Conservation (phyloP, 2,113 vertebrate species). For the Epinephelus moara region DNA sequence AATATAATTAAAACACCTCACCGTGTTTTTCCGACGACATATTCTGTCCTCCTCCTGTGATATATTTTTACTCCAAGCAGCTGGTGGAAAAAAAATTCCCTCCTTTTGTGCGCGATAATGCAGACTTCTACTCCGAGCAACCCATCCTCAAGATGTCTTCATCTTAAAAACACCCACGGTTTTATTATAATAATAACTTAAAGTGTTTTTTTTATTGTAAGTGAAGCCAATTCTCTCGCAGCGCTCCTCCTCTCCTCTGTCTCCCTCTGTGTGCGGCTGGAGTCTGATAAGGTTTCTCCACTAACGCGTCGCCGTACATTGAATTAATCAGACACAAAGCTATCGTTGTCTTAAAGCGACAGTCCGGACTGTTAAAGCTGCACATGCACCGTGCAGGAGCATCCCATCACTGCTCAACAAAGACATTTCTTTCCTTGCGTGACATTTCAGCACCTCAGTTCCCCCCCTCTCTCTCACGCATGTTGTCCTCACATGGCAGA, state of each 20-base stretch:
- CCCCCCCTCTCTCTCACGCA: not conserved
- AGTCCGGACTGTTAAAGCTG: conserved; percentile 25
- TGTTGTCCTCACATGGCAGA: not conserved
- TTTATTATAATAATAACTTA: conserved; percentile 16
- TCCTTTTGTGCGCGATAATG: conserved; percentile 38
- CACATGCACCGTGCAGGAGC: conserved; percentile 35
- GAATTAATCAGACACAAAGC: conserved; percentile 81
- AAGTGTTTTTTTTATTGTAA: not conserved
- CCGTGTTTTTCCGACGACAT: conserved; percentile 88
- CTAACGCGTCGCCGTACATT: conserved; percentile 78
- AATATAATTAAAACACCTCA: conserved; percentile 61
- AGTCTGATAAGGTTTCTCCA: conserved; percentile 73
- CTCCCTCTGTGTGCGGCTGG: conserved; percentile 16
- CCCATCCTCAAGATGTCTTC: conserved; percentile 75
- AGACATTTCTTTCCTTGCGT: conserved; percentile 10
- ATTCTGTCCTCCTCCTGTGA: conserved; percentile 50
- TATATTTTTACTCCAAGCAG: conserved; percentile 44
- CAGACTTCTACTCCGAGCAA: conserved; percentile 64
- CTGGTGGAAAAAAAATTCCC: conserved; percentile 27
- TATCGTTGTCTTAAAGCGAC: conserved; percentile 85
- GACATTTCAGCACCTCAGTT: conserved; percentile 21
- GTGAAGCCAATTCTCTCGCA: not conserved
- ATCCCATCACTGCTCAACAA: conserved; percentile 40
- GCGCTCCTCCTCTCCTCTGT: conserved; percentile 8
- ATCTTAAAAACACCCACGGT: conserved; percentile 40